phyloP scores from a whole-genome alignment of 2,113 vertebrate species.

The Sphyrna mokarran region DNA sequence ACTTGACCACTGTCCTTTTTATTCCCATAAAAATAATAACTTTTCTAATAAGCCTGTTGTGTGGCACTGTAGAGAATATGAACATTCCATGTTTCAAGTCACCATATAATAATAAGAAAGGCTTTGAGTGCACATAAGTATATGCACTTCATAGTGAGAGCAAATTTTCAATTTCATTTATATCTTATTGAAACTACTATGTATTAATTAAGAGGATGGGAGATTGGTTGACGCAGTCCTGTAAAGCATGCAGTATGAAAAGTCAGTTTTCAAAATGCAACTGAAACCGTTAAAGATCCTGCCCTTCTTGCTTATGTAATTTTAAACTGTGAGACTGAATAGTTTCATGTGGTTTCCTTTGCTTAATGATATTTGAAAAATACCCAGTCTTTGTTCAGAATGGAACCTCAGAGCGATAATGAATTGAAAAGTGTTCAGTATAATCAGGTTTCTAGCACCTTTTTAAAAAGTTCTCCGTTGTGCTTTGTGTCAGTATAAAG shows the following conservation, averaged over 20 bases:
- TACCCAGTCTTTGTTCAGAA: neutral
- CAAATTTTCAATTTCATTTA: neutral
- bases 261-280: neutral
- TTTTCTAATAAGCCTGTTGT: neutral
- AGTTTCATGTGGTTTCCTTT: neutral
- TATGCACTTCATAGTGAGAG: neutral
- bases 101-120: neutral
- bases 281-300: neutral
- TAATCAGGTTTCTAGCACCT: neutral
- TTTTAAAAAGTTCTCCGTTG: neutral
- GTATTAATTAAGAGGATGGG: neutral
- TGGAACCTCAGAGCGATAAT: constrained; percentile 6
- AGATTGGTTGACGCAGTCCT: neutral
- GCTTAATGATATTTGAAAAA: neutral
- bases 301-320: neutral
- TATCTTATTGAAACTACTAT: neutral
- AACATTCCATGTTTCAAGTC: neutral
- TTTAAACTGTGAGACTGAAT: neutral
- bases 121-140: neutral
- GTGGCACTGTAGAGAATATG: too few relatives aligned
- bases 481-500: neutral
- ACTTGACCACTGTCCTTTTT: too few relatives aligned
- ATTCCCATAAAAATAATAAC: too few relatives aligned
- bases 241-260: neutral
- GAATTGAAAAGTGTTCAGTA: neutral